phyloP scores from a whole-genome alignment of 2,797 vertebrate species.

The Botia kubotai region DNA sequence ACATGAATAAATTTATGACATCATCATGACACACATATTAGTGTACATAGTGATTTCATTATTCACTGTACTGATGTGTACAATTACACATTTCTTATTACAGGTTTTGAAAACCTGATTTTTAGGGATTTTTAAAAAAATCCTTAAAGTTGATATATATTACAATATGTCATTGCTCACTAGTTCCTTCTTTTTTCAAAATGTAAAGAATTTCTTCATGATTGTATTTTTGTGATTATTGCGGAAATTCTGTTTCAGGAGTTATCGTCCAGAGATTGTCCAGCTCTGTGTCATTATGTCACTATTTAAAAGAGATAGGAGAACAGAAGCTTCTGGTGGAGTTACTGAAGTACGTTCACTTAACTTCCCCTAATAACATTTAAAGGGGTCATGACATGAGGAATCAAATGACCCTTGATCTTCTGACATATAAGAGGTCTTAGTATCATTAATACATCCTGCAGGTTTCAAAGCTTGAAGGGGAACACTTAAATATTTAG shows the following conservation, averaged over 20 bases:
- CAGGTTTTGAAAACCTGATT: constrained; percentile 95
- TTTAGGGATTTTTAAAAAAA: constrained; percentile 91
- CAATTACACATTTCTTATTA: constrained; percentile 59
- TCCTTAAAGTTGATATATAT: constrained; percentile 85
- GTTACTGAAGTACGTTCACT: constrained; percentile 73
- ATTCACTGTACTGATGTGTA: not conserved
- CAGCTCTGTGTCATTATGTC: constrained; percentile 88
- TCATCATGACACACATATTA: not conserved
- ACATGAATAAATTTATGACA: not conserved
- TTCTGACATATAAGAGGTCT: too few species aligned
- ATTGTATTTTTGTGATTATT: not conserved
- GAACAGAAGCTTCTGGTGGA: constrained; percentile 89
- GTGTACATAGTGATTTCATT: not conserved
- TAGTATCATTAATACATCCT: too few species aligned
- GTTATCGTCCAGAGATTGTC: constrained; percentile 85
- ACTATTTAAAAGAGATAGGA: constrained; percentile 85
- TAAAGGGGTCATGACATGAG: too few species aligned
- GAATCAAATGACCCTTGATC: too few species aligned
- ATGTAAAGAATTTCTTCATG: not conserved
- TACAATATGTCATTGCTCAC: not conserved
- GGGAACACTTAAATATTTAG: too few species aligned
- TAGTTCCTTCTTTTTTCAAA: too few species aligned
- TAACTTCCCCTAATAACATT: not conserved
- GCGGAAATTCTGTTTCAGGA: constrained; percentile 91
- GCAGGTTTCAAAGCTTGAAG: too few species aligned